Percentiles rank a stretch among this genome's conserved stretches.
Evolutionary conservation across 2,888 invertebrate genomes (phyloP).

Genomic region (Standfussiana lucernea): DNA sequence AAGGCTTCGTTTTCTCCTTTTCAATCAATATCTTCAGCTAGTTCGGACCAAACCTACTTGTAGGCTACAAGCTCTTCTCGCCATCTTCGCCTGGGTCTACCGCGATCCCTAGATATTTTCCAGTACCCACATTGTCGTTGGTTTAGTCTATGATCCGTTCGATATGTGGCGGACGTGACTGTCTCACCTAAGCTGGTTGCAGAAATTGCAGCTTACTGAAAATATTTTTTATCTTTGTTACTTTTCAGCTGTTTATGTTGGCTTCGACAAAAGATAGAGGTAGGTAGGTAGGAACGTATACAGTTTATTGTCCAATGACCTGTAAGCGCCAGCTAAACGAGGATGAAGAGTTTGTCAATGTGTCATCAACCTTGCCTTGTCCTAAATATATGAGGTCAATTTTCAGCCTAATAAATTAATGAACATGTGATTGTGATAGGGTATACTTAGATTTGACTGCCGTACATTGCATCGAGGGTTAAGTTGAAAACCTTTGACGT

Average conservation of each 20-base stretch:
- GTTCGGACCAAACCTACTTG: neutral
- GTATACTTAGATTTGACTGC: neutral
- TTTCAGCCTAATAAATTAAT: neutral
- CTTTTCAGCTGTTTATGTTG: neutral
- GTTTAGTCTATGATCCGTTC: neutral
- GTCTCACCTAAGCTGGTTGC: neutral
- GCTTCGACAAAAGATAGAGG: neutral
- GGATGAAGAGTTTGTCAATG: constrained; percentile 8
- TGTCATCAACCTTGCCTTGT: constrained; percentile 20
- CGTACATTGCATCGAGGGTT: neutral
- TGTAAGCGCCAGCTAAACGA: constrained; percentile 14
- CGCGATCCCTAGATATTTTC: neutral
- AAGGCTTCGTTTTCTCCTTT: neutral
- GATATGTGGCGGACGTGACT: neutral
- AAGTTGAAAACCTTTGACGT: neutral
- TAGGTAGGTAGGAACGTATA: neutral
- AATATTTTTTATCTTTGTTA: neutral
- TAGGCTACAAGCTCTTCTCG: neutral
- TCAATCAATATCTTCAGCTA: neutral
- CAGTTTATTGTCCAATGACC: constrained; percentile 26
- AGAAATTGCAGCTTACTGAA: neutral
- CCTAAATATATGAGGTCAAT: constrained; percentile 9
- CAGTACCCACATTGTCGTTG: neutral
- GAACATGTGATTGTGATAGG: neutral
- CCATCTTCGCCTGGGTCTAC: neutral